Evolutionary conservation across 2,113 vertebrate genomes (phyloP), one percentile per base, ranked within the genome.

Genomic region (Drymodes brunneopygia): DNA sequence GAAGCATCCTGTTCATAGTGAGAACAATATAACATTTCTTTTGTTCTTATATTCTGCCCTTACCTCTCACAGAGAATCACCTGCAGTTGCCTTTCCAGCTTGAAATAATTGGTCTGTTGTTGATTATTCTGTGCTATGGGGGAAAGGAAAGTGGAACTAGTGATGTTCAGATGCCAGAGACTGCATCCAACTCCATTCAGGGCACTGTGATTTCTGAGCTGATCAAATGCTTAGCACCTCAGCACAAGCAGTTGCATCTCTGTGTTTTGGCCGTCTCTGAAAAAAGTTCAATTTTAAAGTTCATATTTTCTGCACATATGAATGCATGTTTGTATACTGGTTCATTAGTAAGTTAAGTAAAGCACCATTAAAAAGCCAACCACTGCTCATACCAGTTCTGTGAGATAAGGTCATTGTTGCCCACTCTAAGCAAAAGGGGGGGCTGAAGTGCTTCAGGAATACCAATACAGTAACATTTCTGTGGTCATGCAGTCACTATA

Each of bases 91-190:
- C 14, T 85, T 75, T 80, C 36, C 13, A n/a, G 29, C 28, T 33
- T 67, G 57, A 79, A 72, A 62, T 33, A 56, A 60, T 19, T 15
- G 7, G 3, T 60, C 36, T 53, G 2, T 24, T 85, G 19, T 58
- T 82, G 20, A 86, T 74, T 74, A 67, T 75, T 29, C 35, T 67
- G 21, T 1, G 0, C 14, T 42, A 2, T 21, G 20, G 29, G 17
- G 64, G 33, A 62, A 17, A 62, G 94, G 22, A 70, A 87, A 53
- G 15, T 23, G 20, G 3, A 58, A 18, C 10, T 56, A 45, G 64
- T 47, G 53, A 23, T 82, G 20, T 5, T 50, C 53, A 75, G 0
- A 0, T 1, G 2, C 27, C 48, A 62, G 23, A 56, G 17, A 29
- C 38, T 86, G 11, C 29, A 71, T 50, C 38, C 53, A 44, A 2